Percentiles rank a stretch among this genome's conserved stretches.
phyloP scores from a whole-genome alignment of 2,797 vertebrate species.

The Alauda arvensis region DNA sequence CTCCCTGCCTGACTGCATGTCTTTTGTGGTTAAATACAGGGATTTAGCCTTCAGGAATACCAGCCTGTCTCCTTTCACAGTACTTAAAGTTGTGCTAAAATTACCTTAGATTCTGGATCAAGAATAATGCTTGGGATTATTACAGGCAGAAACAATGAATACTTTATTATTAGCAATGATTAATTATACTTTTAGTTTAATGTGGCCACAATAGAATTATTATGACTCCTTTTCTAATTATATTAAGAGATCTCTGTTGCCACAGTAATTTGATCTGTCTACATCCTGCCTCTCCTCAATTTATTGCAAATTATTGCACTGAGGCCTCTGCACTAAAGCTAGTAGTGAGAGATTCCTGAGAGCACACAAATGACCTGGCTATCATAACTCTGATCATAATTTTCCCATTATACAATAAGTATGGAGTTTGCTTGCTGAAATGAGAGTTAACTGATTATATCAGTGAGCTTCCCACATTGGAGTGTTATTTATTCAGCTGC shows the following conservation, averaged over 20 bases:
- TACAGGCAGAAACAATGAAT: not conserved
- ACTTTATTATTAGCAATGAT: conserved; percentile 39
- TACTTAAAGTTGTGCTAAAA: not conserved
- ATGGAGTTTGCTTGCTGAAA: not conserved
- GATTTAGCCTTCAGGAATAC: conserved; percentile 7
- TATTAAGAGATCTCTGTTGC: conserved; percentile 28
- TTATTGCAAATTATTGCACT: not conserved
- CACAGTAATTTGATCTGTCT: conserved; percentile 35
- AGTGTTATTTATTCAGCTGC: conserved; percentile 47
- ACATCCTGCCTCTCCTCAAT: conserved; percentile 4
- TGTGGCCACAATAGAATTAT: conserved; percentile 27
- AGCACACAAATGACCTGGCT: not conserved
- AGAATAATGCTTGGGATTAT: not conserved
- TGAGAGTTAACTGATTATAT: not conserved
- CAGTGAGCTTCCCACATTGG: not conserved
- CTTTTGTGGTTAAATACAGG: not conserved
- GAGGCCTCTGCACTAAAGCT: not conserved
- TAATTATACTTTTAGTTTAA: conserved; percentile 35
- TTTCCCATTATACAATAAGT: not conserved
- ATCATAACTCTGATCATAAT: conserved; percentile 15
- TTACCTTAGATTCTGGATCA: not conserved
- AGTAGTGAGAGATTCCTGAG: not conserved
- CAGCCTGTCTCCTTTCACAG: not conserved
- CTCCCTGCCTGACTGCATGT: not conserved
- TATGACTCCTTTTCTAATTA: conserved; percentile 35